Percentiles rank a stretch among this genome's conserved stretches.
Evolutionary conservation across 1,140 invertebrate genomes (phyloP).

Genomic region (Eriosoma lanigerum): DNA sequence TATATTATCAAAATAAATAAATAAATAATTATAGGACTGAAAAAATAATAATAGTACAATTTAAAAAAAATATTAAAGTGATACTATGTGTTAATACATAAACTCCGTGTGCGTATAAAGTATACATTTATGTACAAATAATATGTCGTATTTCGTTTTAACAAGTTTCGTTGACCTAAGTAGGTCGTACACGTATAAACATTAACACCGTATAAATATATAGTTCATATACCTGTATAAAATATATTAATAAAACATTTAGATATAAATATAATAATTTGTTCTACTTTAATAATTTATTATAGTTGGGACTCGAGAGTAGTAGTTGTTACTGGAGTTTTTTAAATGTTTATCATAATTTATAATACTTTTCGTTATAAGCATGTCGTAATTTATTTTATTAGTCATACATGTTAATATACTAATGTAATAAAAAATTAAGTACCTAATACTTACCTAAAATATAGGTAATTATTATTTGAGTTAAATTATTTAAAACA

Average conservation of each 20-base stretch:
- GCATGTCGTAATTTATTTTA: background rate
- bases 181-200: too few relatives aligned
- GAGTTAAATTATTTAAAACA: background rate
- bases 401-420: background rate
- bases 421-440: background rate
- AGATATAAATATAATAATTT: background rate
- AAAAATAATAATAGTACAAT: too few relatives aligned
- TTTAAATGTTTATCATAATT: background rate
- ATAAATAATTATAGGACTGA: too few relatives aligned
- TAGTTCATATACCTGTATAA: background rate
- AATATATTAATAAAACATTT: background rate
- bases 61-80: too few relatives aligned
- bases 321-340: background rate
- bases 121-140: too few relatives aligned
- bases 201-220: background rate
- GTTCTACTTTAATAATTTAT: background rate
- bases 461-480: background rate
- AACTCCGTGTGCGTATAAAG: too few relatives aligned
- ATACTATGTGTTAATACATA: too few relatives aligned
- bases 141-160: too few relatives aligned
- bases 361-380: background rate
- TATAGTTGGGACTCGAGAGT: background rate
- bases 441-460: background rate
- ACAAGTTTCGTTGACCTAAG: too few relatives aligned
- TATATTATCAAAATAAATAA: too few relatives aligned